Base-by-base conservation (phyloP, 2,797 vertebrate species). In the Syndactyla subalaris region DNA sequence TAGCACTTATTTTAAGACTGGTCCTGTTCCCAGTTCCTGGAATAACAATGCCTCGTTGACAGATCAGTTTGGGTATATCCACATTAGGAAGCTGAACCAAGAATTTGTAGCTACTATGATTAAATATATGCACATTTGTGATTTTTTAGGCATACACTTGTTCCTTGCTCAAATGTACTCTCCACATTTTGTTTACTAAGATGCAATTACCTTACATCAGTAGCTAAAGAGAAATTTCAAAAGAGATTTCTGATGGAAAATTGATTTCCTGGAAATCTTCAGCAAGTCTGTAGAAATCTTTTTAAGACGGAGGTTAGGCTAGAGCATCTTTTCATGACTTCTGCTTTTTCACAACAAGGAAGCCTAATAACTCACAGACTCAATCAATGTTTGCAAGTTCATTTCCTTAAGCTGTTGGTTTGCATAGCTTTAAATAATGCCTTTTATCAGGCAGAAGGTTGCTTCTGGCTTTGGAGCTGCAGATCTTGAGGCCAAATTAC, bases 1-100 rank as follows among this genome's bases (percentile, higher is more conserved):
- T 59, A 71, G 3, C 8, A 46, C 8, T 92, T 74, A 84, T 87
- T 91, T 95, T 82, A 89, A 88, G 65, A 38, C 16, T 73, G 58
- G 36, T 32, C 3, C 8, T 48, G 12, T 84, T 89, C 59, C 68
- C 54, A 61, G 32, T 74, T 86, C 54, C 84, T 75, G 48, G 43
- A 73, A 71, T 36, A 82, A 52, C 66, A 77, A 65, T 88, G 76
- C 9, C 24, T 80, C 36, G 62, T 62, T 78, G 83, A 54, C 39
- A 88, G 58, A 86, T 84, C 49, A 26, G 10, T 92, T 90, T 73
- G 58, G 19, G 7, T 71, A 41, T 59, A 36, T 75, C 38, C 52
- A 32, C 20, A 13, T 32, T 20, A 48, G 62, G 49, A 89, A 85
- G 30, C 5, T 77, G 61, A 89, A 91, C 8, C 20, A 71, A 66